These are phyloP conservation scores for Bucco capensis DNA, from an alignment of 2,113 vertebrate genomes.

Conservation along the genomic window DNA sequence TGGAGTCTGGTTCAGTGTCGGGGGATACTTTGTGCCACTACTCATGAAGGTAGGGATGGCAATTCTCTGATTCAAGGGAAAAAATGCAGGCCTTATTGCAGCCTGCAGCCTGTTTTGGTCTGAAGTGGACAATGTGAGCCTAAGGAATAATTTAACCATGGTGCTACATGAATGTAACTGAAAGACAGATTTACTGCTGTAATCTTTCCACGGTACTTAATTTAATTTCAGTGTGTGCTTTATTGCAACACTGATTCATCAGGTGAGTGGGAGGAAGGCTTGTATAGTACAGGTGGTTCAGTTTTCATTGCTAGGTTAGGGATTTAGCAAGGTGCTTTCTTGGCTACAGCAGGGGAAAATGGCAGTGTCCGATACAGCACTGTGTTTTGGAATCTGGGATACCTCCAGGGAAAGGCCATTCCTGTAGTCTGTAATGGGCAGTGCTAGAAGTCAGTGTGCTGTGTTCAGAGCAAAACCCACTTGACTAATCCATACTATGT, in stretches of 20 bases:
- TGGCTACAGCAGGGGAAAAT: neutral
- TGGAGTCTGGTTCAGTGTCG: neutral
- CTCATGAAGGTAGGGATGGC: neutral
- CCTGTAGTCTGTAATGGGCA: neutral
- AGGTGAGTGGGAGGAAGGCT: conserved; percentile 46
- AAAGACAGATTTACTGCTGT: conserved; percentile 19
- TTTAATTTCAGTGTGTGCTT: conserved; percentile 37
- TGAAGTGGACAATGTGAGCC: neutral
- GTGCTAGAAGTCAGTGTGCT: neutral
- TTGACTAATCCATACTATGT: neutral
- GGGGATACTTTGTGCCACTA: neutral
- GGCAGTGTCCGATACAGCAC: accelerated
- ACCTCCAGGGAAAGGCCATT: neutral
- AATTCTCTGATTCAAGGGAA: neutral
- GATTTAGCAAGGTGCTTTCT: neutral
- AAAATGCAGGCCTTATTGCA: neutral
- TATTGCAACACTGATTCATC: conserved; percentile 51
- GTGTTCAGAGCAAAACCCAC: neutral
- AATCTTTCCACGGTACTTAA: conserved; percentile 1
- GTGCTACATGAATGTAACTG: neutral
- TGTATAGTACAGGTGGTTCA: conserved; percentile 16
- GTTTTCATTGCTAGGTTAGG: neutral
- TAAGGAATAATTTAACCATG: neutral
- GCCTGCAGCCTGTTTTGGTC: accelerated
- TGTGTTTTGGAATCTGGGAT: neutral